Base-by-base conservation (phyloP, 1,140 invertebrate species). In the Drosophila asahinai region DNA sequence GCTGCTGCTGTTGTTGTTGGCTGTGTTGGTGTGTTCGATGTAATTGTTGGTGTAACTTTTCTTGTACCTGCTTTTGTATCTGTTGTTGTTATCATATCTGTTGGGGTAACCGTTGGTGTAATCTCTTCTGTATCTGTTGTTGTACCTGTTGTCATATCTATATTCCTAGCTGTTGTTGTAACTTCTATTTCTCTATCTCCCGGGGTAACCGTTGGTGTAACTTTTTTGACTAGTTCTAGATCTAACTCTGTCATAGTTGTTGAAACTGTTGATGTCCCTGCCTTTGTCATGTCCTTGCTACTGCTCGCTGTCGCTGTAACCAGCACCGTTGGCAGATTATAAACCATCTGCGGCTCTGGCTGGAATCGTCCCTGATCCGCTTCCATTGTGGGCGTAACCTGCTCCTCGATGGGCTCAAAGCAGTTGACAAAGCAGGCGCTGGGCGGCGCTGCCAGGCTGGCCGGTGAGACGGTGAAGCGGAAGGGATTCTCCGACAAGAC, bases 341-440 rank as follows among this genome's bases (percentile, higher is more conserved):
- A 84, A 7, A 71, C 61, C 38, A 66, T 22, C 36, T 86, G 79
- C 5, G 47, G 58, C 36, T 61, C 40, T 59, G 52, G 70, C 22
- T 73, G 60, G 22, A 47, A 22, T 30, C 17, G 12, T 2, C 30
- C n/a, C 15, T 15, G 9, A 40, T 19, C 45, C n/a, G 7, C 22
- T 36, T 52, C 38, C 36, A 19, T 2, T 11, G 36, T 66, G 38
- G 77, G 27, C 30, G 70, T 57, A 17, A 73, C 72, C 59, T 78
- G 70, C 52, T 91, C 89, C 9, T 86, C 77, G 25, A 91, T 91
- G 19, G 84, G 84, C 36, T 81, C 89, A 63, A 91, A 91, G 14
- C 71, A 75, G 59, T 43, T 91, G 7, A 91, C 80, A 79, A 83
- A 90, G 9, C 38, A 43, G 2, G 42, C 38, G 11, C 48, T 49